Conservation (phyloP, 2,113 vertebrate genomes). For the Poeciliopsis retropinna region DNA sequence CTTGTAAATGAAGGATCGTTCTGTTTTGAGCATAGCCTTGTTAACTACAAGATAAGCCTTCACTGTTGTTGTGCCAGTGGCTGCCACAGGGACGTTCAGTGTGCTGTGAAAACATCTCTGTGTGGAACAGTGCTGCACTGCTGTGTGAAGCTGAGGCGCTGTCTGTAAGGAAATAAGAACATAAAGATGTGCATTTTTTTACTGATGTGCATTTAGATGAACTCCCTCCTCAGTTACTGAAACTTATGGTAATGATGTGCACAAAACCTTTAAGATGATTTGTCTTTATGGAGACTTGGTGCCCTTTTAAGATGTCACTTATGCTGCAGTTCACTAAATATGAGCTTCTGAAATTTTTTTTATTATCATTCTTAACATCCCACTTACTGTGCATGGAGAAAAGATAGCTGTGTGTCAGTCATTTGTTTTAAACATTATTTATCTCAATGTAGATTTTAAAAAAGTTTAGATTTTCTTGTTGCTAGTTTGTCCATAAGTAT, state of each 20-base stretch:
- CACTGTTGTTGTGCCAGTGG: neutral
- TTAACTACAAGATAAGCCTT: neutral
- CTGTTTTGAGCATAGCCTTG: neutral
- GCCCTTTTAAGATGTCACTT: neutral
- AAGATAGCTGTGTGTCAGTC: too few species aligned
- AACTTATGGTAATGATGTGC: neutral
- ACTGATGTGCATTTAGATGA: neutral
- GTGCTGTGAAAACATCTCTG: slow-evolving; percentile 1
- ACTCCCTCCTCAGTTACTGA: neutral
- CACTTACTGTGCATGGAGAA: too few species aligned
- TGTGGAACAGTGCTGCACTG: neutral
- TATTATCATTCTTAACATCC: too few species aligned
- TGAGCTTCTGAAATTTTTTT: neutral
- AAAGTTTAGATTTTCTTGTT: too few species aligned
- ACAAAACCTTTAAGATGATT: neutral
- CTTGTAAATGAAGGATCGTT: neutral
- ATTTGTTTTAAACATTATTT: too few species aligned
- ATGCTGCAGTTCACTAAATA: neutral
- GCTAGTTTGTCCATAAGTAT: too few species aligned
- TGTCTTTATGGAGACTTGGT: neutral
- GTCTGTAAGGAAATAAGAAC: too few species aligned
- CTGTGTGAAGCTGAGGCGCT: neutral
- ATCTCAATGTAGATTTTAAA: too few species aligned
- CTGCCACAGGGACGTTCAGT: slow-evolving; percentile 5
- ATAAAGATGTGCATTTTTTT: neutral